Evolutionary conservation across 53 echinoderm and acorn worm genomes (phyloP), one percentile per base, ranked within the genome.

Genomic region (Stichopus horrens): DNA sequence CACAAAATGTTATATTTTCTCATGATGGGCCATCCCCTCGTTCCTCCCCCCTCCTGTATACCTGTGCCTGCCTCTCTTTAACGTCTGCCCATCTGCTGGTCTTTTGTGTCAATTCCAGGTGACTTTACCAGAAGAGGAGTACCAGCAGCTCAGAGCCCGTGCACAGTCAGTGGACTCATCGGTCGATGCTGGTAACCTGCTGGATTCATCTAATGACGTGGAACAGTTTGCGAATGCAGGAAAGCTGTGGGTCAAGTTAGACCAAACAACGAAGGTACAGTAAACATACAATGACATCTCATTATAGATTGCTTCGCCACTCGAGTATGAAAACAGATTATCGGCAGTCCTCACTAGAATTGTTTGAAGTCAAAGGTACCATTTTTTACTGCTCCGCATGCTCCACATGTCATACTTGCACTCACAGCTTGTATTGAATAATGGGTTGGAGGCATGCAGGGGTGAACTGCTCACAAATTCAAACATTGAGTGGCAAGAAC

Each of bases 71-170:
- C 23, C 16, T 5, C 5, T 23, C 54, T 23, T 14, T 23, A 23
- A 76, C 19, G 4, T 20, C 11, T 76, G 52, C 16, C n/a, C 23
- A 23, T 51, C 0, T 76, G 52, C 11, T 20, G 11, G 23, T 76
- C 19, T 22, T n/a, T 71, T 71, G 71, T 71, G 16, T n/a, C 19
- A 71, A 19, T 14, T 21, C 23, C 10, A 89, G 92, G 89, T 91
- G 55, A 89, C 84, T 6, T 73, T 91, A 56, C 89, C 92, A 76
- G 88, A 91, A 52, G 84, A 90, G 13, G 87, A 89, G 23, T 92
- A 89, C 58, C 90, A 92, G 65, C 88, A 92, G 68, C 88, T 94
- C 19, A 92, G 90, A 78, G 88, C 94, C 7, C 92, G 88, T 23
- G 94, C 90, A 54, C 76, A 57, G 18, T 37, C 88, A 21, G 53